Percentiles rank a stretch among this genome's conserved stretches.
phyloP scores from a whole-genome alignment of 2,888 invertebrate genomes.

The Helobdella robusta region DNA sequence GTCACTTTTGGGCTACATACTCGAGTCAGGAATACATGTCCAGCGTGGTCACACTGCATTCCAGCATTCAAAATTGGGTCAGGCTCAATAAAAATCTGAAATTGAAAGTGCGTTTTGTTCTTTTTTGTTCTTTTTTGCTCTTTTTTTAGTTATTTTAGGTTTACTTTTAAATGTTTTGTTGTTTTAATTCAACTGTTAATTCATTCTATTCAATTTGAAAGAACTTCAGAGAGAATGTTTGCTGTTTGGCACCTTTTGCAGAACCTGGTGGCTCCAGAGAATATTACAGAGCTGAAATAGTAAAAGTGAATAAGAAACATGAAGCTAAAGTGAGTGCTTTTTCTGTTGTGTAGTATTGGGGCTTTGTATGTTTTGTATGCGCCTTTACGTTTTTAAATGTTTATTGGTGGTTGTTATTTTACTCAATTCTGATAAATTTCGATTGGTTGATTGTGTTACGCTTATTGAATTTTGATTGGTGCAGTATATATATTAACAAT shows the following conservation, averaged over 20 bases:
- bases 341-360: no score
- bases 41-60: background rate
- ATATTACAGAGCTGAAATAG: slow-evolving; percentile 57
- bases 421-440: no score
- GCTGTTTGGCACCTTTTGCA: slow-evolving; percentile 42
- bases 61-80: slow-evolving; percentile 23
- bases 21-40: background rate
- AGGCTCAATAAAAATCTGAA: background rate
- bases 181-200: no score
- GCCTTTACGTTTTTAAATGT: no score
- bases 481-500: no score
- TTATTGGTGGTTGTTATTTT: no score
- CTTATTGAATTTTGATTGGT: no score
- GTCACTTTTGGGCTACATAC: slow-evolving; percentile 62
- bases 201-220: no score
- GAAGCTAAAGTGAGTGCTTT: background rate
- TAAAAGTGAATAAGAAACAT: slow-evolving; percentile 30
- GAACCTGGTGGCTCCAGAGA: slow-evolving; percentile 40
- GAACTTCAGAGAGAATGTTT: background rate
- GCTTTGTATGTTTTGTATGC: no score
- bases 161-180: no score
- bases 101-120: background rate
- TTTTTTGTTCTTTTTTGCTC: background rate
- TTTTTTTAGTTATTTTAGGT: no score
- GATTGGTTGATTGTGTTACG: no score